Evolutionary conservation across 2,113 vertebrate species (phyloP), one percentile per base, ranked within the genome.

Genomic region (Corythornis madagascariensis): DNA sequence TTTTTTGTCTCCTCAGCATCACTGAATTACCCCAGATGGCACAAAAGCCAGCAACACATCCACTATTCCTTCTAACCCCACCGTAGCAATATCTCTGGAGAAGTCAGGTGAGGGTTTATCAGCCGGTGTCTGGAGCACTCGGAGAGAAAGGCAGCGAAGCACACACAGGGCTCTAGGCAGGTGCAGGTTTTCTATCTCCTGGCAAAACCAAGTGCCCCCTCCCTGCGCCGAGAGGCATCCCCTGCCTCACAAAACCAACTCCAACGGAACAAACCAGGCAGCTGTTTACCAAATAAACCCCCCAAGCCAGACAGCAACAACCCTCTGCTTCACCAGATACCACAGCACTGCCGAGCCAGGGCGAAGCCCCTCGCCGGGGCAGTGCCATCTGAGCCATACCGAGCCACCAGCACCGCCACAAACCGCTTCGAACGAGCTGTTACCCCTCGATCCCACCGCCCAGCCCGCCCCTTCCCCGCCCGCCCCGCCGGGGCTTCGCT

Each of bases 31-130:
- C 35, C 3, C 11, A 1, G n/a, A 25, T 0, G 2, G 11, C 14
- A 53, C 40, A 61, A 75, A 1, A 77, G 5, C 11, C 16, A 1
- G 35, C 60, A 22, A 19, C 0, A 0, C 6, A 15, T 15, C 19
- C 33, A 57, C 0, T 6, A 13, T 12, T 7, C 3, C 4, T 31
- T 2, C 7, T 3, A 61, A 6, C 0, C 14, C 7, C 2, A 43
- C 7, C 33, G 14, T 22, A 79, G 16, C 16, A 33, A 42, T 16
- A 2, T 4, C 35, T 11, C 65, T 1, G 2, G 38, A 5, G 29
- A 74, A 26, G 43, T 2, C 19, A 69, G 24, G 20, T 15, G 2
- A 63, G 63, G 61, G 19, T 16, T 67, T 31, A 3, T 18, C 45
- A 47, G 31, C 6, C 52, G 17, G n/a, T 25, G 18, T 8, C 28